Base-by-base conservation (phyloP, 2,888 invertebrate species). In the Hoplodrina ambigua region DNA sequence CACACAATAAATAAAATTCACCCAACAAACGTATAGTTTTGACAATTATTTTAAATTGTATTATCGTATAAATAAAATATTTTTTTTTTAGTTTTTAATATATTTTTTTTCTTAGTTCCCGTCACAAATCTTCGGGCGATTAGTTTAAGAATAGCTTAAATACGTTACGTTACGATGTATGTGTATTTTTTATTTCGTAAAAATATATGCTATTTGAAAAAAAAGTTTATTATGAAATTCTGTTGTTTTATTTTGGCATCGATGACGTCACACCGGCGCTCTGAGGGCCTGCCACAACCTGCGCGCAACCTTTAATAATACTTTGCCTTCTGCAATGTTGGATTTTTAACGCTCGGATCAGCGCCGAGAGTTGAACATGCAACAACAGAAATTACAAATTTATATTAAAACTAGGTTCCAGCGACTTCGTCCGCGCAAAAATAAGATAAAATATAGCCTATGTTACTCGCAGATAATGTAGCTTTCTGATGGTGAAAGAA, bases 201-300 rank as follows among this genome's bases (percentile, higher is more conserved):
- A 91, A 94, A 92, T 94, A 94, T 94, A 94, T 91, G 93, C 93
- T 92, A 92, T 93, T 93, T 93, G 91, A 90, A 92, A 90, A 90
- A 84, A 84, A 84, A 85, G 84, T 92, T 91, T 93, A 93, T 92
- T 93, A 92, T 88, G 88, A 85, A 86, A 63, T 57, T 53, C 2
- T 71, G 44, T 85, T 82, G 90, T 93, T 93, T 93, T 84, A 92
- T 93, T 91, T 2, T 8, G 11, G 7, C 33, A 4, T 7, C 33
- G 33, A 25, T 25, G 25, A 25, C 25, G 25, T 25, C 25, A 25
- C 25, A 25, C n/a, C n/a, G n/a, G n/a, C n/a, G n/a, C n/a, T n/a
- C n/a, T n/a, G n/a, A n/a, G n/a, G n/a, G n/a, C n/a, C n/a, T n/a
- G n/a, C n/a, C n/a, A n/a, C n/a, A n/a, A n/a, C n/a, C n/a, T n/a